Conservation (phyloP, 2,797 vertebrate species). For the Petrocephalus sullivani region DNA sequence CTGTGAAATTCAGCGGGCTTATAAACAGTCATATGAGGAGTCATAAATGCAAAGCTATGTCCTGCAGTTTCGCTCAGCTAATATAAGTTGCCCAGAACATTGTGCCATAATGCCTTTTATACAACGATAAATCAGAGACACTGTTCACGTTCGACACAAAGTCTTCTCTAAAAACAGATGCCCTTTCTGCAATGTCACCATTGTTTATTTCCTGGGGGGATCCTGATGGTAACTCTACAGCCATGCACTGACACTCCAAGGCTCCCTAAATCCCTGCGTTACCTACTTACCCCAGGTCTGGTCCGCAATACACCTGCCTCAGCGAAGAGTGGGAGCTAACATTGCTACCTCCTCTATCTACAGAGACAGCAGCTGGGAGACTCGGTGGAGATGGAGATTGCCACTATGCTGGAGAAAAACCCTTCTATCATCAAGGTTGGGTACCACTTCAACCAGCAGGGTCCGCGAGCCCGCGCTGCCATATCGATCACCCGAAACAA, state of each 20-base stretch:
- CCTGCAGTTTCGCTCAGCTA: not conserved
- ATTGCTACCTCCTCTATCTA: not conserved
- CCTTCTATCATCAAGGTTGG: constrained; percentile 81
- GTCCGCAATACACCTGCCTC: not conserved
- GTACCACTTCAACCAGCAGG: constrained; percentile 92
- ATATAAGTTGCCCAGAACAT: not conserved
- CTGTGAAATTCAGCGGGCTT: not conserved
- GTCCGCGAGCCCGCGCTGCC: constrained; percentile 81
- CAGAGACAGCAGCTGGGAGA: constrained; percentile 87
- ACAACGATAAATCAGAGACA: not conserved
- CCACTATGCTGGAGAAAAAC: constrained; percentile 86
- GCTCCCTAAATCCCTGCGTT: not conserved
- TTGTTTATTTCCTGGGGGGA: not conserved
- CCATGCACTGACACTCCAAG: not conserved
- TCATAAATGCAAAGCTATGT: not conserved
- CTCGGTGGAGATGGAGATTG: constrained; percentile 91
- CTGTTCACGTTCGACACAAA: not conserved
- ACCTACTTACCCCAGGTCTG: not conserved
- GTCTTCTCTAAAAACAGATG: not conserved
- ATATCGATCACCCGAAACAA: constrained; percentile 88
- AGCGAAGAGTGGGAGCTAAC: not conserved
- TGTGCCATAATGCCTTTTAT: not conserved
- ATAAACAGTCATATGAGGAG: not conserved
- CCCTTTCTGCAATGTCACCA: not conserved
- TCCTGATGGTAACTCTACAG: not conserved